A percentile compares a stretch with the other conserved stretches of the same genome.
Evolutionary conservation across 2,888 invertebrate species (phyloP).

Genomic region (Campoletis raptor): DNA sequence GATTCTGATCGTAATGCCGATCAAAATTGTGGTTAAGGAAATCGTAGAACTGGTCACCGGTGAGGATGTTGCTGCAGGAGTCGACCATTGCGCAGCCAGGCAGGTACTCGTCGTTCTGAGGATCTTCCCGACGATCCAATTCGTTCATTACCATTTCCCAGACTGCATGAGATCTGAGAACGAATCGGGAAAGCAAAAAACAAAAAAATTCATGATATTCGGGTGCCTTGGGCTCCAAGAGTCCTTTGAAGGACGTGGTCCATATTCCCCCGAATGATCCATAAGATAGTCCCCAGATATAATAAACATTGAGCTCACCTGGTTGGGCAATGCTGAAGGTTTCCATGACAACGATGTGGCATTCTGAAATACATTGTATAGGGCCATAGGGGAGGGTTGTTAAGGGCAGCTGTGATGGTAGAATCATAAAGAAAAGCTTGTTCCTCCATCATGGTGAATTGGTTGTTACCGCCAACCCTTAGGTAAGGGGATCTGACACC

Average conservation of each 20-base stretch:
- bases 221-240: neutral
- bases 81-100: conserved; percentile 98
- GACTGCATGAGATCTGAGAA: conserved; percentile 91
- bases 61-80: conserved; percentile 96
- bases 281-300: neutral
- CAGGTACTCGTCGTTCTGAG: conserved; percentile 94
- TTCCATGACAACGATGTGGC: conserved; percentile 97
- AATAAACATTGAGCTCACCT: conserved; percentile 86
- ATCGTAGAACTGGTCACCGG: conserved; percentile 97
- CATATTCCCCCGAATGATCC: neutral
- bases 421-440: conserved; percentile 98
- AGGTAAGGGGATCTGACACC: conserved; percentile 96
- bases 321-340: conserved; percentile 95
- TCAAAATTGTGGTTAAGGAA: conserved; percentile 97
- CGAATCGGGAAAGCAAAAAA: neutral
- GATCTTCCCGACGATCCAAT: conserved; percentile 95
- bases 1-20: conserved; percentile 95
- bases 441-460: conserved; percentile 99
- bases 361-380: conserved; percentile 99
- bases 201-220: neutral
- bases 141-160: conserved; percentile 99
- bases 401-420: conserved; percentile 96
- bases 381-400: conserved; percentile 98
- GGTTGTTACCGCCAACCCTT: conserved; percentile 97
- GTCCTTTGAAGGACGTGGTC: neutral